phyloP scores from a whole-genome alignment of 2,888 invertebrate species.

The Netelia melanura region DNA sequence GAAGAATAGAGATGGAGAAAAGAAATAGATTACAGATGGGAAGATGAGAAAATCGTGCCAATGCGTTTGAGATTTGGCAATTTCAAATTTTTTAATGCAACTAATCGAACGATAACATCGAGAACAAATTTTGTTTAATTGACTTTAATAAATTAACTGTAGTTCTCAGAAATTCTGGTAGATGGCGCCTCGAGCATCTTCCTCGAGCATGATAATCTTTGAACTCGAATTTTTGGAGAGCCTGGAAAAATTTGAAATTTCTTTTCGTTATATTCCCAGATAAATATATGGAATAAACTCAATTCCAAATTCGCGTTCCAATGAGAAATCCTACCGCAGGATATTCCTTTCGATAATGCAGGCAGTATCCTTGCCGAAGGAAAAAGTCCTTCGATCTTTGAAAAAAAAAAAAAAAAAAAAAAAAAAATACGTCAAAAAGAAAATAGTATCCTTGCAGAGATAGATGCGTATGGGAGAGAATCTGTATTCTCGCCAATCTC shows the following conservation, averaged over 20 bases:
- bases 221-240: too few relatives aligned
- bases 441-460: background rate
- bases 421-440: too few relatives aligned
- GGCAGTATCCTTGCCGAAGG: background rate
- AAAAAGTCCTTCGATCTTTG: background rate
- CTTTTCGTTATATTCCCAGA: background rate
- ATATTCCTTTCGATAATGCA: constrained; percentile 58
- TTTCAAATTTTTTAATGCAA: too few relatives aligned
- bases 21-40: background rate
- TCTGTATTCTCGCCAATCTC: constrained; percentile 14
- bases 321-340: constrained; percentile 53
- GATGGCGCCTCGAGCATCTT: too few relatives aligned
- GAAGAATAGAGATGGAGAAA: background rate
- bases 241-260: too few relatives aligned
- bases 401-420: background rate
- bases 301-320: constrained; percentile 2
- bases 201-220: too few relatives aligned
- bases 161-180: too few relatives aligned
- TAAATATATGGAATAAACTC: background rate
- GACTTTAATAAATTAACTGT: too few relatives aligned
- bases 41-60: constrained; percentile 8
- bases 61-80: too few relatives aligned
- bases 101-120: too few relatives aligned
- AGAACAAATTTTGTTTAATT: too few relatives aligned
- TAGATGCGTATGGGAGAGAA: background rate